phyloP scores from a whole-genome alignment of 2,113 vertebrate genomes.

The Porphyrio hochstetteri region DNA sequence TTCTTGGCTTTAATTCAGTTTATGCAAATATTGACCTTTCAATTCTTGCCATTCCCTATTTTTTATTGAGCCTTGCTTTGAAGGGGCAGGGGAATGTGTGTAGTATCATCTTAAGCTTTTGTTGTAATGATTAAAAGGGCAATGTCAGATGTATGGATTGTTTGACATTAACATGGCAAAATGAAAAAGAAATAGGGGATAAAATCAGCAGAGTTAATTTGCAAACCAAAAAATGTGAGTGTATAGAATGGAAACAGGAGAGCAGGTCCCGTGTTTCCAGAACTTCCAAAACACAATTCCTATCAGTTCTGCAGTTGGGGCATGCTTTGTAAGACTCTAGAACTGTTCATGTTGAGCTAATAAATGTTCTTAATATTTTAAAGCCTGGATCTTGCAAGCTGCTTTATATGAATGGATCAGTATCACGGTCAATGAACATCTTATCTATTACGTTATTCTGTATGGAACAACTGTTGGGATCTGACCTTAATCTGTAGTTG shows the following conservation, averaged over 20 bases:
- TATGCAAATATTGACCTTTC: slow-evolving; percentile 72
- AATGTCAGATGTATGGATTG: background rate
- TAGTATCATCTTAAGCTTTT: slow-evolving; percentile 4
- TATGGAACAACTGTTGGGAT: background rate
- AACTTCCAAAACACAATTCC: background rate
- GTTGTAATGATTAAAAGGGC: slow-evolving; percentile 57
- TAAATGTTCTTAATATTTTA: slow-evolving; percentile 4
- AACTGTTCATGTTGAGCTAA: background rate
- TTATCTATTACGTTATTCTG: background rate
- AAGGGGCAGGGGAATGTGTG: background rate
- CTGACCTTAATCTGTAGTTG: slow-evolving; percentile 49
- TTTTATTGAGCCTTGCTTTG: background rate
- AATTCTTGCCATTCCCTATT: slow-evolving; percentile 11
- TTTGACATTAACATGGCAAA: slow-evolving; percentile 32
- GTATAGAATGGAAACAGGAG: background rate
- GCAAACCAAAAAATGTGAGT: background rate
- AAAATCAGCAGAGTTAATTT: slow-evolving; percentile 3
- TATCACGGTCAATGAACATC: rapidly evolving
- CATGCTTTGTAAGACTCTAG: background rate
- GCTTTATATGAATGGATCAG: background rate
- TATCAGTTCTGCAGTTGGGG: background rate
- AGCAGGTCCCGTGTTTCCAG: background rate
- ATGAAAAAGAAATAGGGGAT: background rate
- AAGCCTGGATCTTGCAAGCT: background rate
- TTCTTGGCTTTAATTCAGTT: slow-evolving; percentile 55